Evolutionary conservation across 2,888 invertebrate genomes (phyloP).

Genomic region (Pammene aurita): DNA sequence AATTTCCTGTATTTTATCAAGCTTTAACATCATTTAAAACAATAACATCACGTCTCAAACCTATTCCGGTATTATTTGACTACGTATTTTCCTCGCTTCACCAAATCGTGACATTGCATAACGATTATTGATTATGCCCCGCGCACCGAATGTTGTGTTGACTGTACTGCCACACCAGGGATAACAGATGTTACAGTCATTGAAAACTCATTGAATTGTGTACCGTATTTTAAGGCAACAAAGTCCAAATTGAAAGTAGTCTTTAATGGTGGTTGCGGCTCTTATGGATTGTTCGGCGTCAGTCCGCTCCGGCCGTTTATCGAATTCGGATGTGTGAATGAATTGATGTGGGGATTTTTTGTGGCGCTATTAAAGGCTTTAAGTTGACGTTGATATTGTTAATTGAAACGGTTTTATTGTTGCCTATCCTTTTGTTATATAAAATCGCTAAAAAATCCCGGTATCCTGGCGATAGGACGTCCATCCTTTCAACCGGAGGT

Average conservation of each 20-base stretch:
- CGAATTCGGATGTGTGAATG: conserved; percentile 30
- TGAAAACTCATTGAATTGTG: no score
- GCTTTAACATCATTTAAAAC: not conserved
- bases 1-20: not conserved
- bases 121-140: conserved; percentile 43
- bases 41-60: conserved; percentile 28
- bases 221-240: no score
- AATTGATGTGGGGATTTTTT: conserved; percentile 28
- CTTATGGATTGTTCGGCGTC: no score
- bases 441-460: no score
- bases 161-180: conserved; percentile 4
- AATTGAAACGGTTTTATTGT: not conserved
- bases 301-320: conserved; percentile 21
- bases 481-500: no score
- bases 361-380: not conserved
- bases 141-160: conserved; percentile 40
- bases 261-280: no score
- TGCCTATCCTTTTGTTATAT: no score
- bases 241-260: no score
- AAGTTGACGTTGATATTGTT: not conserved
- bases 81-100: conserved; percentile 38
- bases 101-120: conserved; percentile 45
- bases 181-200: no score
- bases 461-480: no score
- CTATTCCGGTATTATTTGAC: conserved; percentile 34